Conservation (phyloP, 2,888 invertebrate species). For the Xestoiulus laeticollis region DNA sequence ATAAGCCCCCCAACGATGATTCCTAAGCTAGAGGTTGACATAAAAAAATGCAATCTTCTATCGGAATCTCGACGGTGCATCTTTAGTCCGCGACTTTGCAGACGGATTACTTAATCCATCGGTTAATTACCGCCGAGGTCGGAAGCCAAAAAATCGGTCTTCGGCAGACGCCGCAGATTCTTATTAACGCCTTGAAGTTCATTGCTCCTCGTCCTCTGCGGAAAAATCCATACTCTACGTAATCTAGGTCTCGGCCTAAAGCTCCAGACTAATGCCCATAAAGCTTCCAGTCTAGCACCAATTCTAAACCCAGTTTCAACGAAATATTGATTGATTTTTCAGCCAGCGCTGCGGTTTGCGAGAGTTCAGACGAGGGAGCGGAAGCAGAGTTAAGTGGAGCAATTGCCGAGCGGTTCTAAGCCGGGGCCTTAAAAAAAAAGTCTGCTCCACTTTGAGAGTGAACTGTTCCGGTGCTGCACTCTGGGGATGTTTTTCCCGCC, state of each 20-base stretch:
- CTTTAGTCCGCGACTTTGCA: not conserved
- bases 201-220: not conserved
- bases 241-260: conserved; percentile 34
- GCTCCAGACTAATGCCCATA: conserved; percentile 3
- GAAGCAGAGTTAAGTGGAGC: not conserved
- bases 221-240: conserved; percentile 3
- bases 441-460: not conserved
- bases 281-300: conserved; percentile 23
- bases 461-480: not conserved
- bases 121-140: not conserved
- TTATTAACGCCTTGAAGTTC: not conserved
- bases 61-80: no score
- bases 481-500: not conserved
- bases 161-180: not conserved
- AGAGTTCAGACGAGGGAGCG: not conserved
- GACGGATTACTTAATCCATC: not conserved
- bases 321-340: conserved; percentile 10
- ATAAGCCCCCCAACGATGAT: no score
- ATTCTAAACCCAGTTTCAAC: conserved; percentile 15
- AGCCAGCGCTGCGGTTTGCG: not conserved
- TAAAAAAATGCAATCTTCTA: no score
- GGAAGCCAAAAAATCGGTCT: not conserved
- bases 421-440: not conserved
- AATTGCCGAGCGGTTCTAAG: not conserved
- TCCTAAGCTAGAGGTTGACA: no score